These are phyloP conservation scores for Sweltsa coloradensis DNA, from an alignment of 1,140 invertebrate species.

Conservation along the genomic window DNA sequence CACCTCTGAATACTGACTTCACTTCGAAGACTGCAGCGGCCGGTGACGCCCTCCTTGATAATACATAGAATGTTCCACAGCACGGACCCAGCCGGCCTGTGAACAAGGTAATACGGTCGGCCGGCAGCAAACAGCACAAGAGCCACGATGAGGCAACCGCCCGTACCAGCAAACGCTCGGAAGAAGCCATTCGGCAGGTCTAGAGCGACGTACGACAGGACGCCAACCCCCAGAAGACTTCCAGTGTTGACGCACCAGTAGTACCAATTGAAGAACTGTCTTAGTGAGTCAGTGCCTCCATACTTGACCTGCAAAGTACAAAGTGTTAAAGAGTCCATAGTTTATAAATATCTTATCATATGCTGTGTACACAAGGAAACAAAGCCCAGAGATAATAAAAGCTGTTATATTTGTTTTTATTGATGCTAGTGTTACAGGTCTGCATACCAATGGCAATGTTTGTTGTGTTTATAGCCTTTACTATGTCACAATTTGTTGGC, in stretches of 20 bases:
- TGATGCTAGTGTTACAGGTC: too few relatives aligned
- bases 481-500: too few relatives aligned
- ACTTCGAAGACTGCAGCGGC: constrained; percentile 10
- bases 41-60: constrained; percentile 24
- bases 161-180: constrained; percentile 30
- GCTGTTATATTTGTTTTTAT: too few relatives aligned
- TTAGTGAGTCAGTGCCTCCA: constrained; percentile 27
- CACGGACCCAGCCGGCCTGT: constrained; percentile 28
- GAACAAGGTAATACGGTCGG: constrained; percentile 24
- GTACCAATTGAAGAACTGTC: constrained; percentile 37
- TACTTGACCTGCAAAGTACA: constrained; percentile 24
- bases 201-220: constrained; percentile 36
- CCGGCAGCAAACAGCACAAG: constrained; percentile 23
- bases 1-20: constrained; percentile 12
- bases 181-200: constrained; percentile 29
- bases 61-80: constrained; percentile 33
- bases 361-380: too few relatives aligned
- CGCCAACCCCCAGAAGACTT: constrained; percentile 31
- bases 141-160: constrained; percentile 23
- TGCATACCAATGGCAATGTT: too few relatives aligned
- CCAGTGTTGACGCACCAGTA: constrained; percentile 41
- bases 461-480: too few relatives aligned
- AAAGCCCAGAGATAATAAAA: too few relatives aligned
- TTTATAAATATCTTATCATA: constrained; percentile 1
- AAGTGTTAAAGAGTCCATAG: too few relatives aligned